Base-by-base conservation (phyloP, 1,140 invertebrate species). In the Acyrthosiphon pisum region DNA sequence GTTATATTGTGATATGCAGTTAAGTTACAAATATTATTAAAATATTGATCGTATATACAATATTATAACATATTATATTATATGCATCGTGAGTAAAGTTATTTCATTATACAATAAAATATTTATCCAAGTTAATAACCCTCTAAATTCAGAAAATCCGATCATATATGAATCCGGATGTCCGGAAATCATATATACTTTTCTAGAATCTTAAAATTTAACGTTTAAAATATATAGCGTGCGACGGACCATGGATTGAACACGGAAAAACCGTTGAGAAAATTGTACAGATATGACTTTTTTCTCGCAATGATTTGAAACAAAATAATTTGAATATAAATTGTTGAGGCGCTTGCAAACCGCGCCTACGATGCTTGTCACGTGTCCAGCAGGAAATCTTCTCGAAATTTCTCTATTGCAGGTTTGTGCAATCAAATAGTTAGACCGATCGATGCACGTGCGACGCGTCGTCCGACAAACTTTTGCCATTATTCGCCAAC, bases 271-370 rank as follows among this genome's bases (percentile, higher is more conserved):
- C 23, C 7, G n/a, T n/a, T n/a, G n/a, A n/a, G n/a, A n/a, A n/a
- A 68, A 6, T 9, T 30, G 30, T 30, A 68, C 30, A 68, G 30
- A 68, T 9, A 68, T 68, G 30, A 7, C 4, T 30, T 68, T 68
- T 60, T 30, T 68, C 9, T 56, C 3, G 18, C 30, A n/a, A n/a
- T 68, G 60, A 14, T 35, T n/a, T n/a, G 23, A 76, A 18, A 18
- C 60, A 76, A 35, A 76, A 76, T n/a, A 23, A 76, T 76, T 76
- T 76, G 60, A 76, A 76, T 76, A 76, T 76, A 76, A 76, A 76
- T 76, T 76, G 60, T 18, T 14, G 14, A 14, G 11, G 8, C 0
- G 60, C 60, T 68, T n/a, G 30, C 60, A 30, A 68, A 76, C 44
- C 44, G 44, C 30, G 4, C 60, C 60, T 76, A 76, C 60, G 30